Evolutionary conservation across 2,113 vertebrate species (phyloP), one percentile per base, ranked within the genome.

Genomic region (Shinisaurus crocodilurus): DNA sequence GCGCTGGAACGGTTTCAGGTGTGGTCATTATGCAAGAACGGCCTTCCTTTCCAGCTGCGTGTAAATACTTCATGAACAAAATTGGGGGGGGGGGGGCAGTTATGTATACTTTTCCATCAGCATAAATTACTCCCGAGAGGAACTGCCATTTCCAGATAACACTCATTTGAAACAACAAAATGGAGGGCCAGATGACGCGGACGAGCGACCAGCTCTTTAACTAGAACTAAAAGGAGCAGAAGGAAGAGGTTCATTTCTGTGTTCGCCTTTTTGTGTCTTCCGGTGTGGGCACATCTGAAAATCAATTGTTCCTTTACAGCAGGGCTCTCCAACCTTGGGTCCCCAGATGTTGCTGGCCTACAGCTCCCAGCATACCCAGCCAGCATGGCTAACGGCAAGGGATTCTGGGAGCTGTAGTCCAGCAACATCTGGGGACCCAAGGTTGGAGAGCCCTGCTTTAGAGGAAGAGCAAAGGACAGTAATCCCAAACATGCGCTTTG

Each of bases 31-130:
- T 85, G 95, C 1, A 0, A 95, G 92, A 95, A 94, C 87, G 93
- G 92, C 82, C 34, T 16, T 82, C 90, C 91, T 95, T 93, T 92
- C 95, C 92, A 92, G 79, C 91, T 90, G 77, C 40, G 89, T 0
- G 79, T 96, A 95, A 97, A 96, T 96, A 96, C 94, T 96, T 94
- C 89, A 94, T 70, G 92, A 96, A 95, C 92, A 91, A 96, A 96
- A 96, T 95, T 77, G 65, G 89, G 92, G 27, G 95, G 95, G 94
- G 67, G 25, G 5, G 27, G 95, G 95, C 85, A 93, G 96, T 97
- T 93, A 69, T 93, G 95, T 92, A 94, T 95, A 94, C 89, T 94
- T 95, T 95, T 94, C 94, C 88, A 82, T 96, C 95, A 95, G 87
- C 90, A 91, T 75, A 93, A 96, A 97, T 96, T 96, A 96, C 92